Conservation (phyloP, 1,140 invertebrate species). For the Achroia grisella region DNA sequence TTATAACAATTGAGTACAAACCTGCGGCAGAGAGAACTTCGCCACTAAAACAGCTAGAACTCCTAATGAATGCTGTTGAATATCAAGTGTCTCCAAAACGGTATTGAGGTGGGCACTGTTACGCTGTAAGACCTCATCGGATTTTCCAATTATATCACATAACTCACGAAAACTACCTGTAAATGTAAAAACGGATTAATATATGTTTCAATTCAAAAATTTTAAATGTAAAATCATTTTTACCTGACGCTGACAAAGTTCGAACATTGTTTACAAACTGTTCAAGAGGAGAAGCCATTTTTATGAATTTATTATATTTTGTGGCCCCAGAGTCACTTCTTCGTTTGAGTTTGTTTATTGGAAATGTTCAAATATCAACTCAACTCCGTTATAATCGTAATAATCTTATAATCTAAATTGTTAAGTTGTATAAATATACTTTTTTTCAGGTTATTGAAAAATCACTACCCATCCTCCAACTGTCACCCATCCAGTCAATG, state of each 20-base stretch:
- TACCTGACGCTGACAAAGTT: constrained; percentile 59
- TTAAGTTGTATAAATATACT: too few species aligned
- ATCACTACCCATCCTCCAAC: too few species aligned
- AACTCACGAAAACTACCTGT: constrained; percentile 89
- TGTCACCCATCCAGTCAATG: too few species aligned
- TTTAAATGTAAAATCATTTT: neutral
- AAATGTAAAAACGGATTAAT: constrained; percentile 22
- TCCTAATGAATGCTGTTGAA: constrained; percentile 92
- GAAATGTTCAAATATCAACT: too few species aligned
- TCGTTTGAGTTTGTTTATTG: too few species aligned
- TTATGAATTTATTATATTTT: too few species aligned
- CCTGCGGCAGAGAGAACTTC: constrained; percentile 77
- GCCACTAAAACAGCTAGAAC: constrained; percentile 89
- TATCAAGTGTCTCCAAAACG: constrained; percentile 90
- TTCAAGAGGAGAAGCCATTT: constrained; percentile 61
- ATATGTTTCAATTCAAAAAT: constrained; percentile 1
- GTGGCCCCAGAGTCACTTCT: too few species aligned
- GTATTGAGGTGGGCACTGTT: constrained; percentile 90
- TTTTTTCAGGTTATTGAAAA: too few species aligned
- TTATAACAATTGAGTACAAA: too few species aligned
- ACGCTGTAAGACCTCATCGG: constrained; percentile 84
- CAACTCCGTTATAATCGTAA: too few species aligned
- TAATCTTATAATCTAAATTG: too few species aligned
- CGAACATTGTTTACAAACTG: constrained; percentile 67
- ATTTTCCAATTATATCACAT: constrained; percentile 86